These are phyloP conservation scores for Silurus asotus DNA, from an alignment of 2,113 vertebrate species.

Conservation along the genomic window DNA sequence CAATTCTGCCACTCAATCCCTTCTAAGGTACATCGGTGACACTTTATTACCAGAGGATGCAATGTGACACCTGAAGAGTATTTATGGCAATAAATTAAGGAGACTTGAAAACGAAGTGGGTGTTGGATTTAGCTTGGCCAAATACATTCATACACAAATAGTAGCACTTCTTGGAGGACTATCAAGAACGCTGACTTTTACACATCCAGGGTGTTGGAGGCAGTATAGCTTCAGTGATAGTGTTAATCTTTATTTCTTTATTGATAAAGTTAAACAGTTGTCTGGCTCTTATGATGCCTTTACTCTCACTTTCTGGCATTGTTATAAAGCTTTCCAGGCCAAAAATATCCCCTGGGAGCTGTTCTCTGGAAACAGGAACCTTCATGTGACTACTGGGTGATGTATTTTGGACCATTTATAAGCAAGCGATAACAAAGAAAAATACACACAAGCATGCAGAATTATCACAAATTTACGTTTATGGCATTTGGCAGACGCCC, in stretches of 20 bases:
- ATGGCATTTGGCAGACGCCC: no score
- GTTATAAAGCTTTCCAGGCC: conserved; percentile 1
- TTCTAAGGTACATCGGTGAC: background rate
- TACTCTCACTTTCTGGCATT: conserved; percentile 19
- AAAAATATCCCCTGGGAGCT: background rate
- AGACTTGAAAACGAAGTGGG: background rate
- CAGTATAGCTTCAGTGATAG: conserved; percentile 54
- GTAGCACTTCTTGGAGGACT: no score
- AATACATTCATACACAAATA: background rate
- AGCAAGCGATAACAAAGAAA: background rate
- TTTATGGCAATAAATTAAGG: background rate
- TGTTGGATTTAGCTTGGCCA: background rate
- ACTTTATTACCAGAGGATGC: background rate
- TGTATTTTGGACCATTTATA: background rate
- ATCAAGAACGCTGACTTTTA: conserved; percentile 15
- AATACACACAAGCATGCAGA: background rate
- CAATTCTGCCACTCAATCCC: background rate
- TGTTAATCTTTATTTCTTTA: conserved; percentile 65
- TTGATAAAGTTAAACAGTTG: conserved; percentile 64
- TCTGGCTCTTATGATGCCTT: conserved; percentile 56
- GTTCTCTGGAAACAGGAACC: conserved; percentile 9
- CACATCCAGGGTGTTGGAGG: conserved; percentile 45
- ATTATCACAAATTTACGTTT: background rate
- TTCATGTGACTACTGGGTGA: background rate
- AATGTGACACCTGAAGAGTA: background rate